A percentile compares a stretch with the other conserved stretches of the same genome.
phyloP scores from a whole-genome alignment of 2,888 invertebrate genomes.

The Halictus ligatus region DNA sequence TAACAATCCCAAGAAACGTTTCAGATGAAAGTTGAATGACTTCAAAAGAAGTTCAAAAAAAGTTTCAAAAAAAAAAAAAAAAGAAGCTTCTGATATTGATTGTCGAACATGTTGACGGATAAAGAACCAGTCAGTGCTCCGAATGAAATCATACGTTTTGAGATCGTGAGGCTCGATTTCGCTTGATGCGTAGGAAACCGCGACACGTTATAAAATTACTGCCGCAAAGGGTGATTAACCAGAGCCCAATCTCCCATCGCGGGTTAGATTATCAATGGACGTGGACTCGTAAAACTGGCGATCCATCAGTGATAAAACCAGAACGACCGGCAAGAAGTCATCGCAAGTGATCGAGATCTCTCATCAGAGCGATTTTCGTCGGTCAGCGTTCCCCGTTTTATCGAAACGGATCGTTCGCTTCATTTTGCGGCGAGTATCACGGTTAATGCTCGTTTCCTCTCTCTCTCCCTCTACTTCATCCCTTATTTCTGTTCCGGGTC shows the following conservation, averaged over 20 bases:
- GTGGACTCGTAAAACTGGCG: background rate
- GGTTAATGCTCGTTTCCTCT: slow-evolving; percentile 22
- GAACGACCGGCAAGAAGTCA: background rate
- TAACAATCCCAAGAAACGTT: too few relatives aligned
- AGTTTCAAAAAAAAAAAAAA: too few relatives aligned
- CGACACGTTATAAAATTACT: background rate
- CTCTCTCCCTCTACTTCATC: background rate
- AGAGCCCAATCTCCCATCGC: background rate
- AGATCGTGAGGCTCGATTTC: too few relatives aligned
- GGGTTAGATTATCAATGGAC: background rate
- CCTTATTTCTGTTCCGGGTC: slow-evolving; percentile 28
- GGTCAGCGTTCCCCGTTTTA: slow-evolving; percentile 15
- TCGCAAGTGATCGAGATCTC: slow-evolving; percentile 11
- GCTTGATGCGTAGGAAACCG: background rate
- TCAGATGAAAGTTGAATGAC: background rate
- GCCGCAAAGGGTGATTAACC: background rate
- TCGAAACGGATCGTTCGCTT: slow-evolving; percentile 23
- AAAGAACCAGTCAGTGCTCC: too few relatives aligned
- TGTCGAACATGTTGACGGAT: too few relatives aligned
- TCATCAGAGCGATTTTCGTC: background rate
- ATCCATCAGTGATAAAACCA: background rate
- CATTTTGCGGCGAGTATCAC: slow-evolving; percentile 12
- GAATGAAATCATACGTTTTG: too few relatives aligned
- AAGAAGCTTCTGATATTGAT: background rate
- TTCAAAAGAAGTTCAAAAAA: background rate